Percentiles rank a stretch among this genome's conserved stretches.
phyloP scores from a whole-genome alignment of 2,888 invertebrate species.

The Eugnorisma glareosa region DNA sequence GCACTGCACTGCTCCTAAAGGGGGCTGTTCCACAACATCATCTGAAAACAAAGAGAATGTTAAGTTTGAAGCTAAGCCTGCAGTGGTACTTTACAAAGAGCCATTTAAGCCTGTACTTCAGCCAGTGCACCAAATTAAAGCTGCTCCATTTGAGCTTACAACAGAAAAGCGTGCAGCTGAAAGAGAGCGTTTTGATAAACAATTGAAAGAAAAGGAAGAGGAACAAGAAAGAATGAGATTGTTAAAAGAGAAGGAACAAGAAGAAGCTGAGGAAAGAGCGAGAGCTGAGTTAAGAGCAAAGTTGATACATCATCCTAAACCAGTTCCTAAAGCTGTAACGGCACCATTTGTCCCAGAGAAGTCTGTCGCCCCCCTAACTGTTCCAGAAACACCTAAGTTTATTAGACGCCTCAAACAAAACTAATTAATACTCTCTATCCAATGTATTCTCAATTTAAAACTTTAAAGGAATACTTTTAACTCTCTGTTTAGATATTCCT shows the following conservation, averaged over 20 bases:
- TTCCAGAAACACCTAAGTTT: slow-evolving; percentile 92
- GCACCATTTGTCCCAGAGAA: slow-evolving; percentile 88
- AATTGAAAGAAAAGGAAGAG: slow-evolving; percentile 89
- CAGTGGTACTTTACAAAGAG: slow-evolving; percentile 91
- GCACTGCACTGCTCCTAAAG: slow-evolving; percentile 76
- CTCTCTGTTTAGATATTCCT: slow-evolving; percentile 37
- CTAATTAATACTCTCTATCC: slow-evolving; percentile 43
- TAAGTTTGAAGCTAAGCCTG: slow-evolving; percentile 92
- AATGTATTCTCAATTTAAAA: slow-evolving; percentile 24
- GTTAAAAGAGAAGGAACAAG: slow-evolving; percentile 80
- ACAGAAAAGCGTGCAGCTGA: slow-evolving; percentile 92
- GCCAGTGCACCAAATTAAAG: slow-evolving; percentile 82
- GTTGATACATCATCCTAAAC: slow-evolving; percentile 91
- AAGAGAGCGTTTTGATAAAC: slow-evolving; percentile 91
- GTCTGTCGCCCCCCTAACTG: slow-evolving; percentile 90
- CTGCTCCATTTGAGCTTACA: slow-evolving; percentile 91
- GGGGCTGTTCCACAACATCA: slow-evolving; percentile 78
- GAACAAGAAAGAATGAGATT: slow-evolving; percentile 84
- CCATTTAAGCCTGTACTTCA: slow-evolving; percentile 92
- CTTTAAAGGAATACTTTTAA: slow-evolving; percentile 43
- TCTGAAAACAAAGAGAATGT: slow-evolving; percentile 87
- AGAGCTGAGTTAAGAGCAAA: slow-evolving; percentile 89
- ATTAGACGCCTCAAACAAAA: slow-evolving; percentile 80
- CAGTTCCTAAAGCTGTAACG: slow-evolving; percentile 85
- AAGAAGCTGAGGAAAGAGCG: slow-evolving; percentile 88